These are phyloP conservation scores for Schizothorax lantsangensis DNA, from an alignment of 2,797 vertebrate species.

Conservation along the genomic window DNA sequence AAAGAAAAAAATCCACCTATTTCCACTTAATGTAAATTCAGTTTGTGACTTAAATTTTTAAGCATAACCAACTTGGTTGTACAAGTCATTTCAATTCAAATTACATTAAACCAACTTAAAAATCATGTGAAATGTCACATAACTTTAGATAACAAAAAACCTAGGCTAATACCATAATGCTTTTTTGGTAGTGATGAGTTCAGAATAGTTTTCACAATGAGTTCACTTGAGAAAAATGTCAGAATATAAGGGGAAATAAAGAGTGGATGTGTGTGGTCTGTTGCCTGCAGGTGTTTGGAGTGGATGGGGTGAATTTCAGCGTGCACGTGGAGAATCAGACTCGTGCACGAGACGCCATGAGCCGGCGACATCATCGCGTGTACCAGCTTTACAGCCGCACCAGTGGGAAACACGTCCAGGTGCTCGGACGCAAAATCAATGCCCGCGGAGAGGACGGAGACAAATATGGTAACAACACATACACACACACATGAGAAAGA, in stretches of 20 bases:
- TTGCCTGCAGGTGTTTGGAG: conserved; percentile 89
- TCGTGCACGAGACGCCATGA: conserved; percentile 94
- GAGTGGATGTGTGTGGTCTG: conserved; percentile 45
- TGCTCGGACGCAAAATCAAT: conserved; percentile 93
- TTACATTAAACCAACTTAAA: background rate
- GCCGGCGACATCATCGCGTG: conserved; percentile 93
- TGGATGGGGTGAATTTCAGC: conserved; percentile 98
- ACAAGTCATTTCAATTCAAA: background rate
- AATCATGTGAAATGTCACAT: background rate
- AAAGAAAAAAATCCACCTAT: background rate
- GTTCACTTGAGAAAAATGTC: conserved; percentile 9
- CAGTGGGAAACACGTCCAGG: conserved; percentile 97
- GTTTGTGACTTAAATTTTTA: background rate
- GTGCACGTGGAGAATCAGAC: conserved; percentile 99
- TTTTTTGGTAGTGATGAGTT: background rate
- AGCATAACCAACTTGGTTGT: background rate
- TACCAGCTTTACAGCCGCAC: conserved; percentile 99
- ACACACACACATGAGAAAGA: conserved; percentile 48
- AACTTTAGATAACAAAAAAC: background rate
- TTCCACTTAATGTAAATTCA: background rate
- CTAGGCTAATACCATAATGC: background rate
- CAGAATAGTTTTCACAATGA: conserved; percentile 13
- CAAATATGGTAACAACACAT: conserved; percentile 94
- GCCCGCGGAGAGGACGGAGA: conserved; percentile 97
- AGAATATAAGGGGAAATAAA: conserved; percentile 7